phyloP scores from a whole-genome alignment of 2,797 vertebrate genomes.

The Gouania willdenowi region DNA sequence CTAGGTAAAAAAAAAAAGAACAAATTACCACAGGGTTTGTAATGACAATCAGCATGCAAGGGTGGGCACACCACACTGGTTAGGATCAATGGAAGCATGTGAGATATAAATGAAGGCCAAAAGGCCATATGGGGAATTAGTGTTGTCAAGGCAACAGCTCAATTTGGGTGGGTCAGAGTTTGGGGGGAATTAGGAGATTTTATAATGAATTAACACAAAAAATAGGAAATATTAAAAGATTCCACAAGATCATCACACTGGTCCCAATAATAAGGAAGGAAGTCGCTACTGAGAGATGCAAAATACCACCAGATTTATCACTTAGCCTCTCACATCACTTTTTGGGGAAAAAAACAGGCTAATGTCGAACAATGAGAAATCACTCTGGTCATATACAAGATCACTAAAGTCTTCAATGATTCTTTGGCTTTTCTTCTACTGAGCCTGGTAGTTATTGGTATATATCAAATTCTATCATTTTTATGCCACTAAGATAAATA shows the following conservation, averaged over 20 bases:
- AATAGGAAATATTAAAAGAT: constrained; percentile 52
- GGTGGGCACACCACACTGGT: constrained; percentile 36
- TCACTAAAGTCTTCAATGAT: too few species aligned
- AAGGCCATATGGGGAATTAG: constrained; percentile 63
- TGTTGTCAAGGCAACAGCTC: constrained; percentile 55
- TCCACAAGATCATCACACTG: constrained; percentile 20
- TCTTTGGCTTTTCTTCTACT: too few species aligned
- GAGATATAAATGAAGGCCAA: constrained; percentile 53
- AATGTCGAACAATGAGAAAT: too few species aligned
- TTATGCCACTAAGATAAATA: too few species aligned
- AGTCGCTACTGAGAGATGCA: not conserved
- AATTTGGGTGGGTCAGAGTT: constrained; percentile 31
- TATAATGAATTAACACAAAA: constrained; percentile 36
- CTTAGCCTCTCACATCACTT: not conserved
- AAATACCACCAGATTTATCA: constrained; percentile 7
- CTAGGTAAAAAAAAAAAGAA: not conserved
- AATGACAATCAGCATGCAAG: constrained; percentile 42
- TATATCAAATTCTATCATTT: too few species aligned
- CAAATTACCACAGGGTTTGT: constrained; percentile 4
- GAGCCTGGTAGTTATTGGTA: too few species aligned
- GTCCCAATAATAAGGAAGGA: constrained; percentile 5
- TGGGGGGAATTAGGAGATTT: constrained; percentile 33
- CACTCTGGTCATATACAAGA: too few species aligned
- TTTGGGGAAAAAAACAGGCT: not conserved
- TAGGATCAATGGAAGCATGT: constrained; percentile 59